Evolutionary conservation across 2,113 vertebrate genomes (phyloP).

Genomic region (Proterorhinus semilunaris): DNA sequence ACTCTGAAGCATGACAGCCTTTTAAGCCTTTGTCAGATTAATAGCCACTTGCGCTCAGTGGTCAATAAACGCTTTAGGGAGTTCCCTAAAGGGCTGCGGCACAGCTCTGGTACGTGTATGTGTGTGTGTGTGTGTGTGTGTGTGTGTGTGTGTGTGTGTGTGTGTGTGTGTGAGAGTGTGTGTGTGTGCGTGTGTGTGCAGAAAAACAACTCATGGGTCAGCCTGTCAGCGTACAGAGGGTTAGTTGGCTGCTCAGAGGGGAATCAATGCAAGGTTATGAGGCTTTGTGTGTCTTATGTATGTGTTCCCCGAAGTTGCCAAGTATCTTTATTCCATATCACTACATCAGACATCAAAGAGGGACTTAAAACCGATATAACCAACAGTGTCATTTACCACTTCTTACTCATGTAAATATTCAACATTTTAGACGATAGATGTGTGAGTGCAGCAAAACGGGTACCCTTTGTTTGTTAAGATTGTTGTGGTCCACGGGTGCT

Average conservation of each 20-base stretch:
- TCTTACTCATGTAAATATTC: no score
- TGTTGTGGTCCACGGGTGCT: no score
- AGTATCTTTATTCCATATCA: no score
- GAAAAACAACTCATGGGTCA: slow-evolving; percentile 69
- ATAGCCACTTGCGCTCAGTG: slow-evolving; percentile 59
- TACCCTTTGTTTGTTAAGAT: no score
- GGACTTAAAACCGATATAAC: no score
- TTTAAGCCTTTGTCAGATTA: slow-evolving; percentile 71
- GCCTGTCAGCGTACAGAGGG: slow-evolving; percentile 64
- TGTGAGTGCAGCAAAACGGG: no score
- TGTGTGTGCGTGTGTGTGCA: slow-evolving; percentile 20
- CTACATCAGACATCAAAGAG: no score
- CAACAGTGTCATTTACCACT: no score
- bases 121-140: slow-evolving; percentile 15
- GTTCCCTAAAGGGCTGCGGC: slow-evolving; percentile 56
- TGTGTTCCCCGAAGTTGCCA: not conserved
- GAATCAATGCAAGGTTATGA: slow-evolving; percentile 69
- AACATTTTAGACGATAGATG: no score
- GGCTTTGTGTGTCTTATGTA: slow-evolving; percentile 9
- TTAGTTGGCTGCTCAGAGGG: slow-evolving; percentile 64
- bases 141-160: slow-evolving; percentile 26
- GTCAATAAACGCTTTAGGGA: slow-evolving; percentile 70
- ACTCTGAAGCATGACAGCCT: slow-evolving; percentile 50
- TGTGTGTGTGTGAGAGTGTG: slow-evolving; percentile 11
- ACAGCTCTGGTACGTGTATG: slow-evolving; percentile 21